A percentile compares a stretch with the other conserved stretches of the same genome.
Conservation (phyloP, 2,888 invertebrate species). For the Melieria omissa region DNA sequence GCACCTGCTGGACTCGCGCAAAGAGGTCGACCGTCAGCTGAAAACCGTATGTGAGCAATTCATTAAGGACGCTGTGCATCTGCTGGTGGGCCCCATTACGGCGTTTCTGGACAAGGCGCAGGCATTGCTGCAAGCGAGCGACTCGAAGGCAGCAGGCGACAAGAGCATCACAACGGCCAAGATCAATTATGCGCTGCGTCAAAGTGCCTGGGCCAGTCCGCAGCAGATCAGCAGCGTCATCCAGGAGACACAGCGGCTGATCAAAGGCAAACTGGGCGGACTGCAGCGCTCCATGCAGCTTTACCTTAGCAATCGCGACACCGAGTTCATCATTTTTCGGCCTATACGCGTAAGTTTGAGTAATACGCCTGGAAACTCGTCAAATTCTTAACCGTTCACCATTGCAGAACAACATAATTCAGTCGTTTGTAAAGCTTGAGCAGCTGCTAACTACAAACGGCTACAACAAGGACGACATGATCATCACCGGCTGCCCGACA, state of each 20-base stretch:
- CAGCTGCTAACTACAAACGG: constrained; percentile 79
- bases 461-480: constrained; percentile 83
- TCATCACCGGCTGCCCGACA: constrained; percentile 90
- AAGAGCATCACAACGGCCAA: constrained; percentile 45
- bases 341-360: constrained; percentile 80
- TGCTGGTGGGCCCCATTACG: constrained; percentile 80
- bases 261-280: constrained; percentile 82
- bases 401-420: constrained; percentile 85
- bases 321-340: constrained; percentile 95
- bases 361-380: too few relatives aligned
- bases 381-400: constrained; percentile 18
- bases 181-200: constrained; percentile 63
- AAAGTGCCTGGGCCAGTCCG: constrained; percentile 75
- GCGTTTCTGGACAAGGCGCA: constrained; percentile 80
- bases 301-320: constrained; percentile 95
- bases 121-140: constrained; percentile 46
- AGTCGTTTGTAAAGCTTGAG: constrained; percentile 85
- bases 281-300: constrained; percentile 92
- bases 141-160: constrained; percentile 37
- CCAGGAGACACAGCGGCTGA: constrained; percentile 79
- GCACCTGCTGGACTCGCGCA: constrained; percentile 91
- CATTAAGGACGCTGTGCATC: constrained; percentile 81
- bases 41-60: constrained; percentile 90
- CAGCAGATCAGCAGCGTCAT: constrained; percentile 79
- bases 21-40: constrained; percentile 93